These are phyloP conservation scores for Desmodus rotundus DNA, from an alignment of 2,113 vertebrate species.

Conservation along the genomic window DNA sequence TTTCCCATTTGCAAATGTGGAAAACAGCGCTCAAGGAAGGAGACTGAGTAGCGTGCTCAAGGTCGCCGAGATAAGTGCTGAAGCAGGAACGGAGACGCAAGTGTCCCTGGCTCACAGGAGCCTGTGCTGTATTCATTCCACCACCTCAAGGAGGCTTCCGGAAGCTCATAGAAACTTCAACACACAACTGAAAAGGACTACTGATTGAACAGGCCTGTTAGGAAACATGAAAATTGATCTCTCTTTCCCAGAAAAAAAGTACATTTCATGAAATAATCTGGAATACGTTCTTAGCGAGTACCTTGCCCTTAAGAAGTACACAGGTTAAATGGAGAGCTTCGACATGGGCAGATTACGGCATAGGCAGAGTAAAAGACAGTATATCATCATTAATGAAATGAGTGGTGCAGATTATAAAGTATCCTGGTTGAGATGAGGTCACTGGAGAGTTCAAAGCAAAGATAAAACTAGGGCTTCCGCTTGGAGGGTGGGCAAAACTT, in stretches of 20 bases:
- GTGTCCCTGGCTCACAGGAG: not conserved
- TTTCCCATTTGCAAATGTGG: not conserved
- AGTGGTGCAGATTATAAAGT: not conserved
- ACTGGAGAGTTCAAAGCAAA: not conserved
- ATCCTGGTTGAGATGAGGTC: not conserved
- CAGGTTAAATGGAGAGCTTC: not conserved
- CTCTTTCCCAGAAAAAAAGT: not conserved
- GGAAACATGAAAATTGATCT: not conserved
- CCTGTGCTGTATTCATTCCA: not conserved
- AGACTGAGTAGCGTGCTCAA: not conserved
- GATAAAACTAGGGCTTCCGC: not conserved
- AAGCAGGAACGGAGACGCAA: not conserved
- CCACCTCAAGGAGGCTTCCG: not conserved
- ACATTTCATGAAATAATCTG: not conserved
- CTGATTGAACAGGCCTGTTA: not conserved
- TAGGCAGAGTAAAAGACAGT: not conserved
- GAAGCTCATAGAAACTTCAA: not conserved
- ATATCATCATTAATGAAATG: not conserved
- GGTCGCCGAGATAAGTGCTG: not conserved
- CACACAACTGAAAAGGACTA: not conserved
- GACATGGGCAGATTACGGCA: not conserved
- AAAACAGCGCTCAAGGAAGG: not conserved
- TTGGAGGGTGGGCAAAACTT: not conserved
- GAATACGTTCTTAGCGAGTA: not conserved
- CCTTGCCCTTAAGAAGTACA: not conserved